Evolutionary conservation across 2,113 vertebrate genomes (phyloP).

Genomic region (Pseudopodoces humilis): DNA sequence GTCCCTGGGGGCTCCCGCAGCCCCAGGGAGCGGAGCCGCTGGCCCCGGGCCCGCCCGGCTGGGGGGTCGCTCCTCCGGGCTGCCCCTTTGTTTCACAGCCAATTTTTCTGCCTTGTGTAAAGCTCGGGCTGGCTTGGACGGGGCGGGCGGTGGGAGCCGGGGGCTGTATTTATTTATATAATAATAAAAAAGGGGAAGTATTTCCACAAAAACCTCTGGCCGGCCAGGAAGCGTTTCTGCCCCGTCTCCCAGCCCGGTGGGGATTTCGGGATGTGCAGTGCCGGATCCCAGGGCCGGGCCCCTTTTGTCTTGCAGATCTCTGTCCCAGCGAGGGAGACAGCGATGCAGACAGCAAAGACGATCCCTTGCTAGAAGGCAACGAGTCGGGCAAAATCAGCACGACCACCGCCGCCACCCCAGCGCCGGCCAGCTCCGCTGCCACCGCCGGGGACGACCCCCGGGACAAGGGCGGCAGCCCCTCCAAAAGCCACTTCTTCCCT

Average conservation of each 20-base stretch:
- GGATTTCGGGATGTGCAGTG: neutral
- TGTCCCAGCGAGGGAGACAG: constrained; percentile 95
- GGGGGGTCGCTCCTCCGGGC: neutral
- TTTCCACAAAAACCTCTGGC: neutral
- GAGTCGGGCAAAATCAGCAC: constrained; percentile 91
- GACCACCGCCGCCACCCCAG: constrained; percentile 70
- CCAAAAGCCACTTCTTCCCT: constrained; percentile 71
- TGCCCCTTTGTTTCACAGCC: neutral
- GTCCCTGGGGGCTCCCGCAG: neutral
- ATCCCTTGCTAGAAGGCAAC: constrained; percentile 79
- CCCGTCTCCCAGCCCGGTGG: neutral
- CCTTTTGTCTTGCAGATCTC: constrained; percentile 76
- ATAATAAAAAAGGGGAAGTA: neutral
- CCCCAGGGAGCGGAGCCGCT: neutral
- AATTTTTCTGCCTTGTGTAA: neutral
- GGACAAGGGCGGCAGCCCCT: constrained; percentile 80
- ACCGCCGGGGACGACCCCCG: constrained; percentile 76
- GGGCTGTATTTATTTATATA: neutral
- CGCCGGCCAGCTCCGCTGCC: constrained; percentile 14
- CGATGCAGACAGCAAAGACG: constrained; percentile 93
- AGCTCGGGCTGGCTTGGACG: neutral
- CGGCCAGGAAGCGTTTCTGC: neutral
- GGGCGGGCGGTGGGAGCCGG: neutral
- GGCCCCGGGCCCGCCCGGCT: neutral
- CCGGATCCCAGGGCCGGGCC: neutral